A percentile compares a stretch with the other conserved stretches of the same genome.
phyloP scores from a whole-genome alignment of 2,113 vertebrate species.

The Terrapene triunguis region DNA sequence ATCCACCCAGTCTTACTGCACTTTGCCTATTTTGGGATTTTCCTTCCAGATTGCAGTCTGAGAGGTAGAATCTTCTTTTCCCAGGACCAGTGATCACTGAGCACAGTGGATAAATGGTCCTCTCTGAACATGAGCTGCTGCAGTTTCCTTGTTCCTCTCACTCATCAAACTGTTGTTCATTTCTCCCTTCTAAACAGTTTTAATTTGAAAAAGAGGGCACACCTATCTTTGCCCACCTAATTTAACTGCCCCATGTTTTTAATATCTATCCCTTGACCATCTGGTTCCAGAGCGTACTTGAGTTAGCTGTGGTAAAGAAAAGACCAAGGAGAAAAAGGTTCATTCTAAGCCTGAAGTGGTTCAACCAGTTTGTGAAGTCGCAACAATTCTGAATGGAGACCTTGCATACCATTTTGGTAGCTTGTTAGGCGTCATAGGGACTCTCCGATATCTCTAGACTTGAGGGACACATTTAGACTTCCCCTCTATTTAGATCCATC shows the following conservation, averaged over 20 bases:
- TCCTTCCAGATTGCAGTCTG: neutral
- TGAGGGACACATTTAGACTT: neutral
- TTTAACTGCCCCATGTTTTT: neutral
- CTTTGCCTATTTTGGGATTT: neutral
- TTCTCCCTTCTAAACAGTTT: neutral
- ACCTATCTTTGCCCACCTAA: neutral
- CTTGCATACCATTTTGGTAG: neutral
- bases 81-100: neutral
- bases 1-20: neutral
- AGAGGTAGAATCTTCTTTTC: neutral
- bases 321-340: neutral
- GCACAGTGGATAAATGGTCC: neutral
- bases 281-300: neutral
- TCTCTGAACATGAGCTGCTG: neutral
- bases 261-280: neutral
- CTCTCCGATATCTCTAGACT: neutral
- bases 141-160: neutral
- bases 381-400: neutral
- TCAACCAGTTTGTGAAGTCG: neutral
- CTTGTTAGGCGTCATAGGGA: neutral
- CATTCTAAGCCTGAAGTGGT: neutral
- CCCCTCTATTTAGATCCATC: rapidly evolving
- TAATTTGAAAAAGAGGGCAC: neutral
- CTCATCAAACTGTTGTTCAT: neutral
- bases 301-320: neutral